A percentile compares a stretch with the other conserved stretches of the same genome.
These are phyloP conservation scores for Caenorhabditis zanzibari DNA, from an alignment of 2,888 invertebrate genomes.

Conservation along the genomic window DNA sequence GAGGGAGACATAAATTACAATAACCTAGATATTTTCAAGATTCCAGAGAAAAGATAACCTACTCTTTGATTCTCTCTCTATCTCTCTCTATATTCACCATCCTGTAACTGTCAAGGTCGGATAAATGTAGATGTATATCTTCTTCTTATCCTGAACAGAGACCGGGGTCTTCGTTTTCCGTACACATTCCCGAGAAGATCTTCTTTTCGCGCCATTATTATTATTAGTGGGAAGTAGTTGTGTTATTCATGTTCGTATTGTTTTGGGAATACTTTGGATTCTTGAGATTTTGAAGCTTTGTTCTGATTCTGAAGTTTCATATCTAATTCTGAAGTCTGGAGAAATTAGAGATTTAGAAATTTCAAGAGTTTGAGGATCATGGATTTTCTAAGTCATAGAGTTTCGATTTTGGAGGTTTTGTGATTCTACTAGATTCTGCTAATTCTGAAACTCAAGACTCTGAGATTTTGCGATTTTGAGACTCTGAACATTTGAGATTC, in stretches of 20 bases:
- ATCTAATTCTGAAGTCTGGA: too few relatives aligned
- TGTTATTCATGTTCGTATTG: neutral
- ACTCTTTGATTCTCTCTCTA: neutral
- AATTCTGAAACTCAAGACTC: too few relatives aligned
- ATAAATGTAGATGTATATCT: conserved; percentile 50
- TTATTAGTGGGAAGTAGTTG: neutral
- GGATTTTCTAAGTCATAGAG: too few relatives aligned
- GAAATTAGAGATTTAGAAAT: too few relatives aligned
- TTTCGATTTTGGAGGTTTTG: too few relatives aligned
- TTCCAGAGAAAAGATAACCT: conserved; percentile 50
- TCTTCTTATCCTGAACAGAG: conserved; percentile 24
- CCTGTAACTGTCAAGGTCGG: conserved; percentile 55
- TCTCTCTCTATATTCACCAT: neutral
- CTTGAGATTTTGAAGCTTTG: neutral
- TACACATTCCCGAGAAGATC: neutral
- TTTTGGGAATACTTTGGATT: neutral
- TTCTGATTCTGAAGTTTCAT: too few relatives aligned
- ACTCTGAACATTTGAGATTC: too few relatives aligned
- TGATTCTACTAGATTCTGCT: too few relatives aligned
- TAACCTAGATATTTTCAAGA: conserved; percentile 58
- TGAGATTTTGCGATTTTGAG: too few relatives aligned
- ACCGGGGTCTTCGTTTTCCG: neutral
- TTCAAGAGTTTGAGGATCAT: too few relatives aligned
- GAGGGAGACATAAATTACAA: conserved; percentile 23
- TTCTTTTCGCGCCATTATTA: conserved; percentile 30